These are phyloP conservation scores for Nannoperca australis DNA, from an alignment of 2,797 vertebrate species.

Conservation along the genomic window DNA sequence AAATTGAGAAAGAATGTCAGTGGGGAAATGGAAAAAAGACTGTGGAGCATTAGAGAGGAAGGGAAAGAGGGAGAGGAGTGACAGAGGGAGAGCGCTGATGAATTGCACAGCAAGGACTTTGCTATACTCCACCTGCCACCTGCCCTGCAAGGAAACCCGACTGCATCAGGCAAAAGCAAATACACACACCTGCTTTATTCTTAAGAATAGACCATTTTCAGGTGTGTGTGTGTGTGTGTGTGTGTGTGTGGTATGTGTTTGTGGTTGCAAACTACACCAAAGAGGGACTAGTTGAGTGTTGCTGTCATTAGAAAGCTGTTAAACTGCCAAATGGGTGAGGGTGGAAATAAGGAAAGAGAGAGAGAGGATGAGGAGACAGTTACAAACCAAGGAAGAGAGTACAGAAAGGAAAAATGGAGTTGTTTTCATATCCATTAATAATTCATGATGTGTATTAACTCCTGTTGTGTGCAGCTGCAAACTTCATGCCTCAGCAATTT, in stretches of 20 bases:
- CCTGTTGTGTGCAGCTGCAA: constrained; percentile 69
- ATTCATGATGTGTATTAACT: constrained; percentile 78
- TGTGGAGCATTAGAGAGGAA: constrained; percentile 29
- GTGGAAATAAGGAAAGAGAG: constrained; percentile 11
- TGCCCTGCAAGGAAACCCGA: constrained; percentile 51
- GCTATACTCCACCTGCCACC: constrained; percentile 50
- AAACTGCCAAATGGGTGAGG: constrained; percentile 52
- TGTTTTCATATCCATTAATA: constrained; percentile 81
- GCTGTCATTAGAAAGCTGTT: constrained; percentile 56
- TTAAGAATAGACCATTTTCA: constrained; percentile 11
- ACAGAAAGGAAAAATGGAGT: constrained; percentile 54
- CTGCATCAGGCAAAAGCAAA: constrained; percentile 30
- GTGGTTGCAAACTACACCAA: constrained; percentile 30
- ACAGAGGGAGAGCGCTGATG: constrained; percentile 40
- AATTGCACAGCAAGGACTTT: constrained; percentile 57
- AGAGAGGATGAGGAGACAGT: not conserved
- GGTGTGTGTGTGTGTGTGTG: constrained; percentile 6
- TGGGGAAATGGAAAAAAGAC: constrained; percentile 43
- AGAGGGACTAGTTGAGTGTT: constrained; percentile 29
- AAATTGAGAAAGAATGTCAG: constrained; percentile 53
- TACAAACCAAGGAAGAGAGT: constrained; percentile 7
- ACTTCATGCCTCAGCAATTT: constrained; percentile 72
- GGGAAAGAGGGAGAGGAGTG: constrained; percentile 9
- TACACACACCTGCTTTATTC: constrained; percentile 21
- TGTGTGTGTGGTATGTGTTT: not conserved